phyloP scores from a whole-genome alignment of 2,888 invertebrate genomes.

The Drosophila testacea region DNA sequence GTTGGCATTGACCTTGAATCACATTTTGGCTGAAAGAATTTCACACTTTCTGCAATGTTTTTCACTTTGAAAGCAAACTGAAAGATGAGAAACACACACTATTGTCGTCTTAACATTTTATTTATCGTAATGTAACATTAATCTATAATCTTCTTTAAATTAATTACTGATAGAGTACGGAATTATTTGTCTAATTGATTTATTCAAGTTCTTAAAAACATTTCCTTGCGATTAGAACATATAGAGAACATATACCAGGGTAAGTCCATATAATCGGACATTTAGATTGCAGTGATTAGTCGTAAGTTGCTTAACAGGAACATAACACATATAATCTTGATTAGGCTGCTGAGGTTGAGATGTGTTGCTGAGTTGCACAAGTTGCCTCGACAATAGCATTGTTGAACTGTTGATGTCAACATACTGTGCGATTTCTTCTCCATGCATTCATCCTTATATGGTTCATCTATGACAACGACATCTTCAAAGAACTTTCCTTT shows the following conservation, averaged over 20 bases:
- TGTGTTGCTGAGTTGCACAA: slow-evolving; percentile 48
- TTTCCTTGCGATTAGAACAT: slow-evolving; percentile 16
- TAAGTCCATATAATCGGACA: slow-evolving; percentile 34
- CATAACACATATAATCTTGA: slow-evolving; percentile 10
- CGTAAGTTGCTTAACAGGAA: slow-evolving; percentile 29
- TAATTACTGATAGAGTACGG: slow-evolving; percentile 39
- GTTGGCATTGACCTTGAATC: slow-evolving; percentile 57
- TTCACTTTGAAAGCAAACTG: not conserved
- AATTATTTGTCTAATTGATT: slow-evolving; percentile 7
- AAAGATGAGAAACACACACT: not conserved
- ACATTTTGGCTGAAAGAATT: slow-evolving; percentile 31
- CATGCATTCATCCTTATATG: slow-evolving; percentile 47
- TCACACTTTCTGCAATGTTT: slow-evolving; percentile 44
- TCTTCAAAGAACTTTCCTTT: not conserved
- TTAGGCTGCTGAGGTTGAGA: slow-evolving; percentile 13
- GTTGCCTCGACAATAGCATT: slow-evolving; percentile 50
- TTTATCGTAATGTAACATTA: slow-evolving; percentile 6
- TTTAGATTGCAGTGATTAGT: slow-evolving; percentile 14
- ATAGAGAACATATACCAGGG: not conserved
- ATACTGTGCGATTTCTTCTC: not conserved
- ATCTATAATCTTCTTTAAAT: slow-evolving; percentile 41
- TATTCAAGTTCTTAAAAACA: slow-evolving; percentile 6
- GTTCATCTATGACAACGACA: slow-evolving; percentile 9
- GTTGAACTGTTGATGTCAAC: not conserved
- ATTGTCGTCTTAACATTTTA: not conserved